Conservation (phyloP, 2,113 vertebrate genomes). For the Butorides virescens region DNA sequence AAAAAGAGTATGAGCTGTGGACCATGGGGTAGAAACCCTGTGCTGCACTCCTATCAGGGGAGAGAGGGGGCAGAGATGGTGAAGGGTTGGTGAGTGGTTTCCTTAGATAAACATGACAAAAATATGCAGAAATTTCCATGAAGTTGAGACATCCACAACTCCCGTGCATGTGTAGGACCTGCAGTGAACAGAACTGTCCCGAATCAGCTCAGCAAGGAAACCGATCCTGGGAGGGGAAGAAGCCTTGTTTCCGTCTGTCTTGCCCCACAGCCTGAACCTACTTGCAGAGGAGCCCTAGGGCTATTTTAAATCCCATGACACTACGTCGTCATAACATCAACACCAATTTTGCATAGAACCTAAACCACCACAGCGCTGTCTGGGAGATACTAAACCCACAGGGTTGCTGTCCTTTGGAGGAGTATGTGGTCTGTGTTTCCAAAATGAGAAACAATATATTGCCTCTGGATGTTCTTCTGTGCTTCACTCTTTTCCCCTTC, state of each 20-base stretch:
- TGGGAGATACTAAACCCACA: neutral
- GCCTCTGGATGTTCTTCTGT: neutral
- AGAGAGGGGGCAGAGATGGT: neutral
- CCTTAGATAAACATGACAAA: neutral
- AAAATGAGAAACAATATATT: neutral
- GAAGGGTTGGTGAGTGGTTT: neutral
- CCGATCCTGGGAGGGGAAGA: neutral
- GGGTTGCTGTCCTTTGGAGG: neutral
- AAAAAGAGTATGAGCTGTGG: neutral
- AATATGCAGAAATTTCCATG: neutral
- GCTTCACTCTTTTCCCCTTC: neutral
- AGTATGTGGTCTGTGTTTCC: neutral
- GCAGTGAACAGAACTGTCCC: neutral
- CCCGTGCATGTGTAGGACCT: neutral
- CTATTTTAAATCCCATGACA: neutral
- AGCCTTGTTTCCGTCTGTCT: neutral
- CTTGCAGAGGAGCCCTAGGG: neutral
- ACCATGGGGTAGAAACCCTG: neutral
- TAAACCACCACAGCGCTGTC: neutral
- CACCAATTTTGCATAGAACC: neutral
- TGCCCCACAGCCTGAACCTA: neutral
- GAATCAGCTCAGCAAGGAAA: neutral
- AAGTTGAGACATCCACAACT: neutral
- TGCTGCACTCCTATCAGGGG: neutral
- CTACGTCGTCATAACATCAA: neutral